phyloP scores from a whole-genome alignment of 2,797 vertebrate genomes.

The Rhynchonycteris naso region DNA sequence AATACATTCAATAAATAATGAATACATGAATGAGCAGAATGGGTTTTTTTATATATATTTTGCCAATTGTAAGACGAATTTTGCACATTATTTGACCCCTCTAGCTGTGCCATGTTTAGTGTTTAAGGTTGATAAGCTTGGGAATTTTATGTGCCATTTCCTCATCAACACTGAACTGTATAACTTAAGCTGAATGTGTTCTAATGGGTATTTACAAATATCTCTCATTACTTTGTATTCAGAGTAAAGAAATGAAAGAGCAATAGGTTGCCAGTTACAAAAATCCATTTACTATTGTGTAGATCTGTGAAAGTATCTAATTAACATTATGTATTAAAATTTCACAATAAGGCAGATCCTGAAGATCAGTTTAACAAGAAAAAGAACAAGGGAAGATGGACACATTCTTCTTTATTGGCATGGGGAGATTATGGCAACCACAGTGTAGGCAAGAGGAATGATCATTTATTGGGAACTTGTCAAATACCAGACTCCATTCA shows the following conservation, averaged over 20 bases:
- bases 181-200: background rate
- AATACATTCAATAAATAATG: constrained; percentile 24
- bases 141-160: background rate
- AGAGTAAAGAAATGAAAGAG: constrained; percentile 53
- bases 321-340: constrained; percentile 61
- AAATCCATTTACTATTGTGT: constrained; percentile 52
- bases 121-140: constrained; percentile 35
- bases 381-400: background rate
- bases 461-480: background rate
- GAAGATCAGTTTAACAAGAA: background rate
- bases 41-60: constrained; percentile 34
- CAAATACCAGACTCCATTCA: background rate
- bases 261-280: constrained; percentile 26
- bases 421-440: background rate
- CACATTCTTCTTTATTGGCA: background rate
- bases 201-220: background rate
- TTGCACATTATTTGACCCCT: background rate
- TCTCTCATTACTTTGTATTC: constrained; percentile 9
- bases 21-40: constrained; percentile 23
- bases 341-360: constrained; percentile 35
- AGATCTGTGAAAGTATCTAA: constrained; percentile 51
- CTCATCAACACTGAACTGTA: background rate
- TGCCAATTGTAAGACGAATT: constrained; percentile 12
- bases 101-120: background rate
- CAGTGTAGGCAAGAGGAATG: background rate